Evolutionary conservation across 1,140 invertebrate species (phyloP).

Genomic region (Drosophila lacteicornis): DNA sequence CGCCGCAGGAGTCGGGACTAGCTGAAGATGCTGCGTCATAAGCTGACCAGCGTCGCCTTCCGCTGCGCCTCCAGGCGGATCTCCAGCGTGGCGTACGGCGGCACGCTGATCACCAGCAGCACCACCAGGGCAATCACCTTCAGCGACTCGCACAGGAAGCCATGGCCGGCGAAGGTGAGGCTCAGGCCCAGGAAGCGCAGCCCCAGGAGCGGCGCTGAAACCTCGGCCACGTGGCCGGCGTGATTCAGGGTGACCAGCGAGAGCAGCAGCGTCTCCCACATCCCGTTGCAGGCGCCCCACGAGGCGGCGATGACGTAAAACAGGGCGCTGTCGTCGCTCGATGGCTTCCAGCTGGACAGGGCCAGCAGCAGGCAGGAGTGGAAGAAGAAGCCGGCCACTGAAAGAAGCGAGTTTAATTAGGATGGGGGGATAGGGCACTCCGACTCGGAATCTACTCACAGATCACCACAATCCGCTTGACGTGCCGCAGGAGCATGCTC

Average conservation of each 20-base stretch:
- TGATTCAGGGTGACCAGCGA: slow-evolving; percentile 82
- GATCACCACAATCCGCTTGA: slow-evolving; percentile 88
- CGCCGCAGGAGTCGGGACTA: slow-evolving; percentile 72
- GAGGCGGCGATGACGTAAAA: slow-evolving; percentile 90
- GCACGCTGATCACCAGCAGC: slow-evolving; percentile 84
- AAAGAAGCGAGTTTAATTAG: too few relatives aligned
- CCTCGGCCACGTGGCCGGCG: slow-evolving; percentile 67
- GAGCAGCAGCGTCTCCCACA: slow-evolving; percentile 88
- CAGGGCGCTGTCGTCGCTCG: slow-evolving; percentile 88
- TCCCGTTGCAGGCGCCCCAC: slow-evolving; percentile 90
- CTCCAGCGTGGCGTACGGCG: slow-evolving; percentile 85
- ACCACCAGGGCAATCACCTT: slow-evolving; percentile 83
- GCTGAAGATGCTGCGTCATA: slow-evolving; percentile 84
- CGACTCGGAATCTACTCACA: slow-evolving; percentile 71
- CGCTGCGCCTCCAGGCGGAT: slow-evolving; percentile 82
- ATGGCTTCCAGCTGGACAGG: slow-evolving; percentile 88
- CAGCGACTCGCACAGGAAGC: slow-evolving; percentile 80
- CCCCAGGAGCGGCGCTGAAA: slow-evolving; percentile 69
- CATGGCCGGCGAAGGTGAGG: slow-evolving; percentile 81
- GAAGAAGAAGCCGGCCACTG: slow-evolving; percentile 89
- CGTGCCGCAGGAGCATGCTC: slow-evolving; percentile 88
- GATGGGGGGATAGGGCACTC: too few relatives aligned
- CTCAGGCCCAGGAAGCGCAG: slow-evolving; percentile 78
- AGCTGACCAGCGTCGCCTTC: slow-evolving; percentile 79
- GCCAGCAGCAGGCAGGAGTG: slow-evolving; percentile 89